phyloP scores from a whole-genome alignment of 1,140 invertebrate genomes.

The Apis laboriosa region DNA sequence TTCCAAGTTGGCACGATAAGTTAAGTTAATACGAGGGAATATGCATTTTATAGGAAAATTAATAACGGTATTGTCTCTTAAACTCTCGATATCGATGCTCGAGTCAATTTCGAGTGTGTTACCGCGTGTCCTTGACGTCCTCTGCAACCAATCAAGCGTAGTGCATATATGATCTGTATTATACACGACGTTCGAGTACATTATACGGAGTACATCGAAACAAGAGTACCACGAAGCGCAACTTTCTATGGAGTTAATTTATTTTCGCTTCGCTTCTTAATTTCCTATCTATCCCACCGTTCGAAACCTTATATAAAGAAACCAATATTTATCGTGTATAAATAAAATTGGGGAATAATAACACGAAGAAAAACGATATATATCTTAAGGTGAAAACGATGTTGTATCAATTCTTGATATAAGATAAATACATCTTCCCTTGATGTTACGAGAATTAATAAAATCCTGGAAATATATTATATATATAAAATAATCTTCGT shows the following conservation, averaged over 20 bases:
- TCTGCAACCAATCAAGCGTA: constrained; percentile 29
- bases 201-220: constrained; percentile 41
- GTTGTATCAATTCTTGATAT: too few species aligned
- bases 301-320: too few species aligned
- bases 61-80: constrained; percentile 42
- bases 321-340: too few species aligned
- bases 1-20: not conserved
- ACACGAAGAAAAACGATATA: too few species aligned
- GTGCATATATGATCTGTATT: constrained; percentile 40
- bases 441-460: too few species aligned
- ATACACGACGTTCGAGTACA: constrained; percentile 45
- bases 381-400: too few species aligned
- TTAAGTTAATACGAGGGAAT: too few species aligned
- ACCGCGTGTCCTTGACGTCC: constrained; percentile 47
- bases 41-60: constrained; percentile 39
- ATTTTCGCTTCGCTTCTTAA: not conserved
- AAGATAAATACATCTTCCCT: too few species aligned
- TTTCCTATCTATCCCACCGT: too few species aligned
- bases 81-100: constrained; percentile 43
- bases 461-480: too few species aligned
- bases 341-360: too few species aligned
- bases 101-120: constrained; percentile 43
- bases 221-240: not conserved
- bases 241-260: not conserved
- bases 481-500: too few species aligned